Conservation (phyloP, 2,113 vertebrate species). For the Chaetorhynchus papuensis region DNA sequence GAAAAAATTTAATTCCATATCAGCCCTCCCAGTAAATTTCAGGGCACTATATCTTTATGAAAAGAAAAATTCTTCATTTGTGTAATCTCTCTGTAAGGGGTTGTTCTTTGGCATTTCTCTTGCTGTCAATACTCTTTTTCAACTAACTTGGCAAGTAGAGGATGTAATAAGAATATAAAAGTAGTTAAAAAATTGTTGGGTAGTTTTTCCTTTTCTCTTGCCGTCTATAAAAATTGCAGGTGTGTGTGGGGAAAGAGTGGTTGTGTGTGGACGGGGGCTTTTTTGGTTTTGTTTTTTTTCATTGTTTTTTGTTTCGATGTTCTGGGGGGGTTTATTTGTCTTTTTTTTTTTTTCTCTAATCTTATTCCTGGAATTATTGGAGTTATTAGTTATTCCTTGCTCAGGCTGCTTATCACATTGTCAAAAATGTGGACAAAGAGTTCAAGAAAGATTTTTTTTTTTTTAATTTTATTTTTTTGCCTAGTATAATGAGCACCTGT, state of each 20-base stretch:
- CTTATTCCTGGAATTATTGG: not conserved
- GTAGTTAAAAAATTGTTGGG: rapidly evolving
- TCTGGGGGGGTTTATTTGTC: too few relatives aligned
- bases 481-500: not conserved
- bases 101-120: not conserved
- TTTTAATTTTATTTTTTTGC: not conserved
- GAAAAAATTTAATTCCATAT: not conserved
- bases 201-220: not conserved
- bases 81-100: not conserved
- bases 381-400: not conserved
- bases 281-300: too few relatives aligned
- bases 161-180: not conserved
- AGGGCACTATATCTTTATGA: not conserved
- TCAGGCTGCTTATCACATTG: not conserved
- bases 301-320: not conserved
- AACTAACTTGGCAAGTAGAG: not conserved
- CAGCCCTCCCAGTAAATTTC: not conserved
- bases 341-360: not conserved
- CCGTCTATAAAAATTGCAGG: rapidly evolving
- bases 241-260: rapidly evolving
- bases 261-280: rapidly evolving
- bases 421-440: not conserved
- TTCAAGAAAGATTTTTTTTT: not conserved
- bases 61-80: not conserved
- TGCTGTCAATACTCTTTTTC: not conserved